A percentile compares a stretch with the other conserved stretches of the same genome.
These are phyloP conservation scores for Acanthisitta chloris DNA, from an alignment of 2,113 vertebrate genomes.

Conservation along the genomic window DNA sequence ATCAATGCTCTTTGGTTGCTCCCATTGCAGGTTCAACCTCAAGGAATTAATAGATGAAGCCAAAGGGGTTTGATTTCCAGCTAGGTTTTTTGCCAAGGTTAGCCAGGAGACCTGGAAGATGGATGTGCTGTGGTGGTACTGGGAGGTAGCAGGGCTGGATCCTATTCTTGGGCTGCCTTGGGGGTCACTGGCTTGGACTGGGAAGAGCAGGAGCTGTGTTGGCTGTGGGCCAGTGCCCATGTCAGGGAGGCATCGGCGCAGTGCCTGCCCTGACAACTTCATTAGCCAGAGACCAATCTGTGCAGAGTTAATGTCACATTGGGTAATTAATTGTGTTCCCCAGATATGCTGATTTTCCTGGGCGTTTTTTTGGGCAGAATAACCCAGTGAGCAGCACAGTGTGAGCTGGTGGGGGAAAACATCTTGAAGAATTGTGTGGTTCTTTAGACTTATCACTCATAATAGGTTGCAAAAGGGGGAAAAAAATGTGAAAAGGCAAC, in stretches of 20 bases:
- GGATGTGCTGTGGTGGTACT: fast-evolving
- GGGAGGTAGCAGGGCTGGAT: background rate
- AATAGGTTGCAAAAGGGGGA: background rate
- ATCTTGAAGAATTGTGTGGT: background rate
- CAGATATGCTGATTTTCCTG: background rate
- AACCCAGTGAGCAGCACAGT: fast-evolving
- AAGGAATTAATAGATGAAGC: background rate
- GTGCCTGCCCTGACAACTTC: background rate
- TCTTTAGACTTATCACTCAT: background rate
- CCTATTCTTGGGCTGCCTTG: background rate
- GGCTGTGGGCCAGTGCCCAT: background rate
- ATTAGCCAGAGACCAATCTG: background rate
- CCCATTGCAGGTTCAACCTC: fast-evolving
- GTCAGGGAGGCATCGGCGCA: fast-evolving
- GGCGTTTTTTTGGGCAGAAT: background rate
- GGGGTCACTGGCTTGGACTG: background rate
- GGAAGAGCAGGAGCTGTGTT: background rate
- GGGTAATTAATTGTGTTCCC: background rate
- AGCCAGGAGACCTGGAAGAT: background rate
- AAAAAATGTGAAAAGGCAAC: slow-evolving; percentile 12
- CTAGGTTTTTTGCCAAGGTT: fast-evolving
- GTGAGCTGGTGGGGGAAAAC: background rate
- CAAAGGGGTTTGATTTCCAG: background rate
- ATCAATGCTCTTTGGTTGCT: background rate
- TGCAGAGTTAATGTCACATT: background rate